These are phyloP conservation scores for Melanotaenia maccullochi DNA, from an alignment of 2,797 vertebrate genomes.

Conservation along the genomic window DNA sequence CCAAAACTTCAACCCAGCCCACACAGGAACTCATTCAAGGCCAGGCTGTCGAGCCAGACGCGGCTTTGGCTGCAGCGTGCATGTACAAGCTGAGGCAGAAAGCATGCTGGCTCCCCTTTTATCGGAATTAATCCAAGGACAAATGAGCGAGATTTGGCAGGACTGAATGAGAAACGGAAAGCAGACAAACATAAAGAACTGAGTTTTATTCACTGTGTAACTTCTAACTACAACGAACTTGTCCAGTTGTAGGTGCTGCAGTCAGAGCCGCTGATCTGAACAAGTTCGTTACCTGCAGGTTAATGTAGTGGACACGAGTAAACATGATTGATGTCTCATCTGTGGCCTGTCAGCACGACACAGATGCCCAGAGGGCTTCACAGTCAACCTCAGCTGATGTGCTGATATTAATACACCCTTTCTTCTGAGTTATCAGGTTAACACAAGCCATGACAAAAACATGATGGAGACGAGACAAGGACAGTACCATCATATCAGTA, in stretches of 20 bases:
- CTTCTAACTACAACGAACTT: slow-evolving; percentile 32
- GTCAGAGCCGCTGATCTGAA: slow-evolving; percentile 52
- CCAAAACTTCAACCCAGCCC: slow-evolving; percentile 64
- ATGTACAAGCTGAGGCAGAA: slow-evolving; percentile 54
- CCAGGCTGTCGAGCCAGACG: slow-evolving; percentile 53
- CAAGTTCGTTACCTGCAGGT: slow-evolving; percentile 55
- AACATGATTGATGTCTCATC: slow-evolving; percentile 42
- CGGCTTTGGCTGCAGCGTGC: slow-evolving; percentile 55
- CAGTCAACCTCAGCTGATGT: slow-evolving; percentile 27
- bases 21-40: slow-evolving; percentile 67
- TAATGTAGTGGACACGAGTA: slow-evolving; percentile 58
- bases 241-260: slow-evolving; percentile 35
- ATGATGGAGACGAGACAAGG: background rate
- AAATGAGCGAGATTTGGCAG: slow-evolving; percentile 65
- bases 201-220: slow-evolving; percentile 44
- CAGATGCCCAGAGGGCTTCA: slow-evolving; percentile 34
- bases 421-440: background rate
- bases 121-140: slow-evolving; percentile 70
- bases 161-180: slow-evolving; percentile 40
- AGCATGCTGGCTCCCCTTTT: slow-evolving; percentile 51
- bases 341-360: slow-evolving; percentile 26
- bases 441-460: background rate
- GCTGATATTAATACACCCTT: background rate
- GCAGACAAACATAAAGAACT: slow-evolving; percentile 40
- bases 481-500: background rate